Base-by-base conservation (phyloP, 2,797 vertebrate genomes). In the Tangara arthus region DNA sequence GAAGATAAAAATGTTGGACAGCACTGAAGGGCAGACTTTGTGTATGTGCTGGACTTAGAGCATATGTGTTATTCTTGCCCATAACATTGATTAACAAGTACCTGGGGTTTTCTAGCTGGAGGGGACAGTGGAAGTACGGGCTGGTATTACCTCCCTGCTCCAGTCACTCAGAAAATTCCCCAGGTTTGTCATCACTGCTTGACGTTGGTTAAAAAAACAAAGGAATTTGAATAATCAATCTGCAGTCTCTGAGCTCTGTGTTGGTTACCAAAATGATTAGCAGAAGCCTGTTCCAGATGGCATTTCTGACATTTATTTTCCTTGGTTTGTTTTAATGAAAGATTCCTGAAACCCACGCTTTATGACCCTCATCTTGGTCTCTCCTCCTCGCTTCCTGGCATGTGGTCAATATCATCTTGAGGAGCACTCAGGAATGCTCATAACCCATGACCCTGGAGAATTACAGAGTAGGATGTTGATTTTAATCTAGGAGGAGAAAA, bases 401-500 rank as follows among this genome's bases (percentile, higher is more conserved):
- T 84, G 71, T 92, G 93, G 81, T 94, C 94, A 89, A 34, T 87
- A 55, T 93, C 91, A 90, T 89, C 78, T 90, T 71, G 82, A 83
- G 56, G 77, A 95, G 64, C 16, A 12, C 32, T 63, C 70, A 91
- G 65, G 66, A 95, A 70, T 94, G 87, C 53, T 92, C 39, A 55
- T 88, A 71, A 82, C 32, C 39, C 24, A 0, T 65, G 76, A 92
- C 87, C 88, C 35, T 55, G 70, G 28, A 91, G 91, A 87, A 57
- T 64, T 88, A 69, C 8, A 64, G 30, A 90, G 60, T 71, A 87
- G 72, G 44, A 93, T 81, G 55, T 46, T 69, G 82, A 55, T 81
- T 96, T 91, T 70, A 79, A 83, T 95, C 80, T 77, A 84, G 35
- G 27, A 88, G 80, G 50, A 85, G 60, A 87, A 86, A 84, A 35